Evolutionary conservation across 2,113 vertebrate genomes (phyloP).

Genomic region (Semicossyphus pulcher): DNA sequence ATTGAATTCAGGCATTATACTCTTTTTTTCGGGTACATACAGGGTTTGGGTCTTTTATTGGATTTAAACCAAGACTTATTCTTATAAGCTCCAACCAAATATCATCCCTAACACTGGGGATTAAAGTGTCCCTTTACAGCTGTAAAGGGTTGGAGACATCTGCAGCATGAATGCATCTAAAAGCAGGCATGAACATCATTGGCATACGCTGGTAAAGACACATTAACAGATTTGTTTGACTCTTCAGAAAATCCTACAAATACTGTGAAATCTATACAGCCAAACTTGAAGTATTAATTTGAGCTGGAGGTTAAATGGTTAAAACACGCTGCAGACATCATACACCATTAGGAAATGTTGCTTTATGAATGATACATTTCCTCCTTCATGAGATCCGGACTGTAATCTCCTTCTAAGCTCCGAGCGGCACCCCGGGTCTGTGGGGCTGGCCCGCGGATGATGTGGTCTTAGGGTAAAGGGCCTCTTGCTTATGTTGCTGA

Average conservation of each 20-base stretch:
- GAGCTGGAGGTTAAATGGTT: slow-evolving; percentile 61
- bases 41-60: too few species aligned
- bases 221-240: neutral
- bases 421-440: slow-evolving; percentile 54
- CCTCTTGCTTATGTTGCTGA: slow-evolving; percentile 78
- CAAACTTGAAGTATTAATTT: slow-evolving; percentile 25
- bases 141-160: too few species aligned
- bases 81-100: too few species aligned
- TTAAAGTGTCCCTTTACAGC: too few species aligned
- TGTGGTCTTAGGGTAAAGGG: slow-evolving; percentile 75
- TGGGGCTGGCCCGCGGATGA: slow-evolving; percentile 63
- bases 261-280: slow-evolving; percentile 6
- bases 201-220: too few species aligned
- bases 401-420: slow-evolving; percentile 71
- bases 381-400: slow-evolving; percentile 39
- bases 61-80: too few species aligned
- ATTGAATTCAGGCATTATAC: too few species aligned
- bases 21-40: too few species aligned
- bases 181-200: too few species aligned
- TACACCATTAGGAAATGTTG: slow-evolving; percentile 58
- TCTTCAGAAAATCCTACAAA: neutral
- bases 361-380: slow-evolving; percentile 71
- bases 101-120: too few species aligned
- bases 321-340: slow-evolving; percentile 41
- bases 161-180: too few species aligned